These are phyloP conservation scores for Morelia viridis DNA, from an alignment of 2,797 vertebrate species.

Conservation along the genomic window DNA sequence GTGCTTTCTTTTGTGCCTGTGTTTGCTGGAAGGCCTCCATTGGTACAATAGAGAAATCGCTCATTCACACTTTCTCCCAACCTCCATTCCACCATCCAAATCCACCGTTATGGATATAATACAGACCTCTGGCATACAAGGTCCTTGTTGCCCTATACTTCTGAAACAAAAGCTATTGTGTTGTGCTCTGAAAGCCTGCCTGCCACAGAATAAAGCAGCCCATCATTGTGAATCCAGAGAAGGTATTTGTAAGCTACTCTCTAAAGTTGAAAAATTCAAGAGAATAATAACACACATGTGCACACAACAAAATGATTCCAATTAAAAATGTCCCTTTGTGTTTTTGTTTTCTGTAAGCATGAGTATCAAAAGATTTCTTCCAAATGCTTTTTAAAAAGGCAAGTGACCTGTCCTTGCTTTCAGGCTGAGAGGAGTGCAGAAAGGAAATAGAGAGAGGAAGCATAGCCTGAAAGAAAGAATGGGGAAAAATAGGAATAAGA, in stretches of 20 bases:
- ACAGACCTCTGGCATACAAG: slow-evolving; percentile 73
- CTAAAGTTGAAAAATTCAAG: slow-evolving; percentile 71
- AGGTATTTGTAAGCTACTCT: slow-evolving; percentile 60
- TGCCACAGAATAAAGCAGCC: slow-evolving; percentile 65
- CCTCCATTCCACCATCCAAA: slow-evolving; percentile 70
- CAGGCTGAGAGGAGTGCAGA: slow-evolving; percentile 36
- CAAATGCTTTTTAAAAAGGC: slow-evolving; percentile 68
- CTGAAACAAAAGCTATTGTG: slow-evolving; percentile 79
- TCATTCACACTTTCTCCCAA: slow-evolving; percentile 72
- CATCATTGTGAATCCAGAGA: slow-evolving; percentile 59
- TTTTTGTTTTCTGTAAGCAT: slow-evolving; percentile 61
- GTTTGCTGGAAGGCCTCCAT: slow-evolving; percentile 71
- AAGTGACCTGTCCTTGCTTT: slow-evolving; percentile 77
- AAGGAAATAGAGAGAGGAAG: slow-evolving; percentile 43
- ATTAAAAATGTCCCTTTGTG: slow-evolving; percentile 69
- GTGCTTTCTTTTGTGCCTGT: slow-evolving; percentile 69
- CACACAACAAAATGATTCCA: slow-evolving; percentile 70
- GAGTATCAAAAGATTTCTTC: slow-evolving; percentile 56
- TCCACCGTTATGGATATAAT: slow-evolving; percentile 75
- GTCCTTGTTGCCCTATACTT: slow-evolving; percentile 72
- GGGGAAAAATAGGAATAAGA: background rate
- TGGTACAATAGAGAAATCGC: slow-evolving; percentile 65
- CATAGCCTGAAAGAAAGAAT: background rate
- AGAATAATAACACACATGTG: slow-evolving; percentile 31
- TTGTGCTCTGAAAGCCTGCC: slow-evolving; percentile 65